Evolutionary conservation across 2,113 vertebrate genomes (phyloP).

Genomic region (Mustelus asterias): DNA sequence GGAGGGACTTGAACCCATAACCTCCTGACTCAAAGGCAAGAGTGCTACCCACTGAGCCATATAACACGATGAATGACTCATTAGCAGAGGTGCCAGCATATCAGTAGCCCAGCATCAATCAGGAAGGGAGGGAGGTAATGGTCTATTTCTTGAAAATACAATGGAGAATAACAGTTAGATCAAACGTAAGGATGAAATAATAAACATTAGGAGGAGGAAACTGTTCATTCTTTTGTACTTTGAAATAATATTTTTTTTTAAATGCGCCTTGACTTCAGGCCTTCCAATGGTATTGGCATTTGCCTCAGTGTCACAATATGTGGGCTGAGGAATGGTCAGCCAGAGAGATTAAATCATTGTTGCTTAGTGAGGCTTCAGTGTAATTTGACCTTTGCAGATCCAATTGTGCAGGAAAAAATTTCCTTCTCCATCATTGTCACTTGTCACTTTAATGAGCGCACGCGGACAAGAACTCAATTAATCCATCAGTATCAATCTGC

Average conservation of each 20-base stretch:
- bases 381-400: slow-evolving; percentile 27
- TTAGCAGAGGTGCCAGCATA: not conserved
- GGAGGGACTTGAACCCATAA: not conserved
- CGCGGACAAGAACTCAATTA: slow-evolving; percentile 8
- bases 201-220: not conserved
- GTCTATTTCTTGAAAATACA: not conserved
- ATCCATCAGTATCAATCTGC: slow-evolving; percentile 28
- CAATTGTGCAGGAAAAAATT: not conserved
- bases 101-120: not conserved
- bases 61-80: not conserved
- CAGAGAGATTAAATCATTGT: not conserved
- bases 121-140: not conserved
- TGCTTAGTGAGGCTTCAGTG: not conserved
- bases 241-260: not conserved
- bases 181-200: not conserved
- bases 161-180: not conserved
- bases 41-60: not conserved
- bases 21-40: too few relatives aligned
- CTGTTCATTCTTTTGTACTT: not conserved
- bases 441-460: slow-evolving; percentile 22
- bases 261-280: not conserved
- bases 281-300: not conserved
- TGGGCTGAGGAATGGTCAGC: not conserved
- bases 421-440: slow-evolving; percentile 15
- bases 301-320: not conserved